These are phyloP conservation scores for Callinectes sapidus DNA, from an alignment of 2,888 invertebrate genomes.

Conservation along the genomic window DNA sequence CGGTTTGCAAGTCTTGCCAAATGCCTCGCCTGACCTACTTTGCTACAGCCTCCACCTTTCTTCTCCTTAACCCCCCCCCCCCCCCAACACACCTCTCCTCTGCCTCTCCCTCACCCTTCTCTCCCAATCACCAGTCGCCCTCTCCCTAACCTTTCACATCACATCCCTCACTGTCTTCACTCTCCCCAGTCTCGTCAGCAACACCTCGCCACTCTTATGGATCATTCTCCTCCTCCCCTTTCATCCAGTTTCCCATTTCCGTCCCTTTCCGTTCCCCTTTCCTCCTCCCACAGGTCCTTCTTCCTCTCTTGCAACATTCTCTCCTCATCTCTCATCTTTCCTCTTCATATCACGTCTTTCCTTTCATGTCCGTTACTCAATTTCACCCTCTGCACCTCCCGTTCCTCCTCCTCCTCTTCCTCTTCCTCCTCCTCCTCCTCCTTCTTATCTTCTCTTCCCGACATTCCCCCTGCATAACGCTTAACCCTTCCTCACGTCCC, in stretches of 20 bases:
- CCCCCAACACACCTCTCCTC: neutral
- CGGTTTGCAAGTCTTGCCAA: neutral
- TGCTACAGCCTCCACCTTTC: neutral
- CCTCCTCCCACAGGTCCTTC: neutral
- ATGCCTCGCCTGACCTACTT: conserved; percentile 10
- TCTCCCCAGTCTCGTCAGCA: neutral
- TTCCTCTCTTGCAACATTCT: neutral
- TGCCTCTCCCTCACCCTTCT: neutral
- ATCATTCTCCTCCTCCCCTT: neutral
- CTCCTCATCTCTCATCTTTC: neutral
- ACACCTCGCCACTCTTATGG: neutral
- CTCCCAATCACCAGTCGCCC: neutral
- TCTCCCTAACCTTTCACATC: neutral
- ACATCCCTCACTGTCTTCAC: neutral
- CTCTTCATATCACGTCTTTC: neutral
- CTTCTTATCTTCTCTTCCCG: neutral
- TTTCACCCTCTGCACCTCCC: neutral
- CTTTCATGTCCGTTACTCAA: neutral
- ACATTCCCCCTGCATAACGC: neutral
- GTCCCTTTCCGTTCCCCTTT: neutral
- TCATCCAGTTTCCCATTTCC: neutral
- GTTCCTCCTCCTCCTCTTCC: neutral
- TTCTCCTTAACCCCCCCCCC: neutral
- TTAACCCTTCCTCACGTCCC: neutral
- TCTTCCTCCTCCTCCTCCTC: neutral